Evolutionary conservation across 1,140 invertebrate genomes (phyloP), one percentile per base, ranked within the genome.

Genomic region (honey bee (Apis mellifera)): DNA sequence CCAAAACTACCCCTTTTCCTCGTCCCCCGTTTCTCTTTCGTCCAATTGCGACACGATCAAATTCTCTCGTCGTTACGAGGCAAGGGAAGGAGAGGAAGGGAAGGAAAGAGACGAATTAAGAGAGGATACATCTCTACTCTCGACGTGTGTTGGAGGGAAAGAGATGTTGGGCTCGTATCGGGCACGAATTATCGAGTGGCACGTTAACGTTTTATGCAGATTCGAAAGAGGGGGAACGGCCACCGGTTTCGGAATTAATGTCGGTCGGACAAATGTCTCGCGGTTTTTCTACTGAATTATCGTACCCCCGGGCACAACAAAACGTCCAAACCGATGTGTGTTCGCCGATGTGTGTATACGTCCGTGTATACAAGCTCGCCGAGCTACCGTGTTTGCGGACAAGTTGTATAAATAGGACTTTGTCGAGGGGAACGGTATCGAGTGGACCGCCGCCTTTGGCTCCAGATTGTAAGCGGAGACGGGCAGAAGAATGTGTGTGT

Each of bases 281-380:
- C 83, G 85, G 87, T 85, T 91, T 91, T 90, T 90, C 87, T 89
- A 85, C 79, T 87, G 84, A 90, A 86, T 90, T 90, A 90, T 90
- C 80, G 89, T 89, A 75, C 84, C 89, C 89, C 55, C 48, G 84
- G 86, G 89, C 71, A 59, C 68, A 73, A 75, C 86, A 73, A 82
- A 87, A 87, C 85, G 81, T 68, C 65, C 62, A 48, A 64, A 52
- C 59, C n/a, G 26, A 26, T 26, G n/a, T n/a, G n/a, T n/a, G 23
- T 55, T 62, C 17, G 26, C 17, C 9, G n/a, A 64, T 32, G 73
- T 32, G 73, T 26, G 71, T 42, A 12, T 17, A 23, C 77, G 23
- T 57, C 32, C 23, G 23, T n/a, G 17, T 8, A 26, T 2, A 3
- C 15, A 17, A 9, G 71, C 55, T 73, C n/a, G 48, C 55, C 0